phyloP scores from a whole-genome alignment of 2,113 vertebrate species.

The Lutjanus erythropterus region DNA sequence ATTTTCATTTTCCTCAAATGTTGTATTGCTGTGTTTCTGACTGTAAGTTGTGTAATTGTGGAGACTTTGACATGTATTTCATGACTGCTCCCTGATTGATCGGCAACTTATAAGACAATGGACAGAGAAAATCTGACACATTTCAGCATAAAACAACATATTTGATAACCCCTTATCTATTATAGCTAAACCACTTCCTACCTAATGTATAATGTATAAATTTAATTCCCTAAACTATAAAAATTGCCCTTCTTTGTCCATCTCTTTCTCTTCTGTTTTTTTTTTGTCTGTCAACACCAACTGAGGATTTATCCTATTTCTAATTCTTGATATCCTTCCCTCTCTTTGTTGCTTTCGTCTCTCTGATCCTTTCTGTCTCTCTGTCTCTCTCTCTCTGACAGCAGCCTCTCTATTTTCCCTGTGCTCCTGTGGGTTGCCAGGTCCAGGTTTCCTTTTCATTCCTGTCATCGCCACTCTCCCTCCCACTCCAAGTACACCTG shows the following conservation, averaged over 20 bases:
- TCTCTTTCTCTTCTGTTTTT: neutral
- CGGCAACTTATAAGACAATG: too few relatives aligned
- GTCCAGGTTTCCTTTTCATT: constrained; percentile 71
- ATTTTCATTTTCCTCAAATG: too few relatives aligned
- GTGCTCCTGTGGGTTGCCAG: constrained; percentile 45
- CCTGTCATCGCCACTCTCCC: constrained; percentile 68
- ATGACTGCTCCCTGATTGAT: too few relatives aligned
- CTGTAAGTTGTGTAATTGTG: too few relatives aligned
- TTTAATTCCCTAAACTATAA: neutral
- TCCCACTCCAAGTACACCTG: constrained; percentile 71
- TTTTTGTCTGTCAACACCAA: neutral
- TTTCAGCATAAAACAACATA: too few relatives aligned
- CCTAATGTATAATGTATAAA: too few relatives aligned
- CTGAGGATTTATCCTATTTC: constrained; percentile 9
- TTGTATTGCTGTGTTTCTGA: too few relatives aligned
- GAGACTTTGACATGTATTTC: too few relatives aligned
- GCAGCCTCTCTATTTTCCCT: constrained; percentile 28
- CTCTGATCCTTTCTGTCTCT: constrained; percentile 16
- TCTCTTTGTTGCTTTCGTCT: constrained; percentile 8
- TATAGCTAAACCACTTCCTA: too few relatives aligned
- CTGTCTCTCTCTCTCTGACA: neutral
- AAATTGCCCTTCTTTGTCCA: neutral
- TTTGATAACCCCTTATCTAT: too few relatives aligned
- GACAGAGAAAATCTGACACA: too few relatives aligned
- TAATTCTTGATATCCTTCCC: neutral